Evolutionary conservation across 2,797 vertebrate genomes (phyloP), one percentile per base, ranked within the genome.

Genomic region (Typhlichthys subterraneus): DNA sequence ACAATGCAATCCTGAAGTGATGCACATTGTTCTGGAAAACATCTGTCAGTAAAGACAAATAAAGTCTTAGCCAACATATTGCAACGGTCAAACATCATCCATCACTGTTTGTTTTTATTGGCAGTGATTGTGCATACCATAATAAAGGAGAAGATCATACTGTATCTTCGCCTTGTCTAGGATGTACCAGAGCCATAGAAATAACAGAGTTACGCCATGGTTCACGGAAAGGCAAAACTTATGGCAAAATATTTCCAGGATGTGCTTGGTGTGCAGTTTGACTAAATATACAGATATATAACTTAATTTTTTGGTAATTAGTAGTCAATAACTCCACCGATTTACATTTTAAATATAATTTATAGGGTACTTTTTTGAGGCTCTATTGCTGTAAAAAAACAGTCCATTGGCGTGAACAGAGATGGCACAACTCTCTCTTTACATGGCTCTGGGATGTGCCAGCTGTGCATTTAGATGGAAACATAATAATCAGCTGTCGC

Each of bases 21-120:
- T 47, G 47, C n/a, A 29, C 17, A 45, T 31, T 12, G 19, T 19
- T 5, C 9, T 14, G n/a, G 12, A 46, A 58, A 12, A 58, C 11
- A 45, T 76, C 61, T 72, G 31, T 61, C 55, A 59, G 62, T 70
- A 59, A 73, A 75, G 72, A 74, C 12, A 57, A 57, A 71, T 77
- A 71, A 65, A 75, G 69, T 51, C 59, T 49, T 55, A 62, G 7
- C 42, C 54, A 72, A 5, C 50, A 19, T 15, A 48, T 49, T 59
- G 23, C 14, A 64, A 52, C 12, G 13, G 15, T 65, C 15, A 55
- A 15, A 57, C 45, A 48, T 9, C 78, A 77, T 81, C 66, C 69
- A 77, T 82, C 80, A 78, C 14, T 48, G 59, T 61, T 33, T 64
- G 54, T 60, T 64, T 70, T 65, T 59, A 74, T 75, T 60, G 67